Percentiles rank a stretch among this genome's conserved stretches.
Conservation (phyloP, 2,113 vertebrate species). For the Chinchilla lanigera region DNA sequence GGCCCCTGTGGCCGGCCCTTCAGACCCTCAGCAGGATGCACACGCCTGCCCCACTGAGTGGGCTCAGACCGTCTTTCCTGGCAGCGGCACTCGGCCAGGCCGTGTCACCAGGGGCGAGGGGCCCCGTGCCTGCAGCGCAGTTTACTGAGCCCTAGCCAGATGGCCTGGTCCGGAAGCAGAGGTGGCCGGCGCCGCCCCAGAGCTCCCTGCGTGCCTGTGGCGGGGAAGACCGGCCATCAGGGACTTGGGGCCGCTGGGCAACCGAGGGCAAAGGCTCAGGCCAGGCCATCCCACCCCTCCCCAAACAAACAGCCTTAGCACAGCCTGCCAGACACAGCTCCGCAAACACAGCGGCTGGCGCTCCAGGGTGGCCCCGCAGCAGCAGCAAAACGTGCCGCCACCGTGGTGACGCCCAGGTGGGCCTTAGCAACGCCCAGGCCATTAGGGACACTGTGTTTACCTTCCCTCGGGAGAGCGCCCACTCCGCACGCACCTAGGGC, state of each 20-base stretch:
- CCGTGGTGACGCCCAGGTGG: background rate
- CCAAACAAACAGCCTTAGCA: background rate
- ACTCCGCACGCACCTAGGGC: rapidly evolving
- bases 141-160: background rate
- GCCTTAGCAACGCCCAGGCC: conserved; percentile 47
- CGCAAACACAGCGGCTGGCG: background rate
- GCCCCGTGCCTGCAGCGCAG: background rate
- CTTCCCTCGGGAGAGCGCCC: background rate
- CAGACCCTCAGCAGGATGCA: background rate
- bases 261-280: background rate
- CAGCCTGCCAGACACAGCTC: background rate
- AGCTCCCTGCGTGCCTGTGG: rapidly evolving
- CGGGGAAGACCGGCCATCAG: background rate
- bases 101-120: background rate
- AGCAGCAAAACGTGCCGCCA: background rate
- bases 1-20: rapidly evolving
- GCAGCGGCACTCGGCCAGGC: rapidly evolving
- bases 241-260: background rate
- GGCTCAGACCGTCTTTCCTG: rapidly evolving
- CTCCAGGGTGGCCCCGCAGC: background rate
- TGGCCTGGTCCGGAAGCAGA: background rate
- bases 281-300: background rate
- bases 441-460: background rate
- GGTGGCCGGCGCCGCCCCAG: rapidly evolving
- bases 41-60: rapidly evolving